Evolutionary conservation across 2,113 vertebrate genomes (phyloP).

Genomic region (Protobothrops mucrosquamatus): DNA sequence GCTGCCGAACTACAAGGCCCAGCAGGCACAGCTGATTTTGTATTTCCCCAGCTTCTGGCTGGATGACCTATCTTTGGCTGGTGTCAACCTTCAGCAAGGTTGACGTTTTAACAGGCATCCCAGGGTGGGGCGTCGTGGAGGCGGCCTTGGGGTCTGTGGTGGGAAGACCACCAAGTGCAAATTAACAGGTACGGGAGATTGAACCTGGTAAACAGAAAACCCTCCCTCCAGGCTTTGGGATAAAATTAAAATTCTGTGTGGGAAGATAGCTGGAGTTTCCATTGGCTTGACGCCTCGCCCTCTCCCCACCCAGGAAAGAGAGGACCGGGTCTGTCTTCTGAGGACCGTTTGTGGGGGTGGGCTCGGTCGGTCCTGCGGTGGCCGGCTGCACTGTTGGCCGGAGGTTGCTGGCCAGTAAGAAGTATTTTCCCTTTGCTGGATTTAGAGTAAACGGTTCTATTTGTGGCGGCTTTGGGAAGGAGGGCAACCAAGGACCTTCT

Average conservation of each 20-base stretch:
- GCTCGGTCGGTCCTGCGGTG: constrained; percentile 49
- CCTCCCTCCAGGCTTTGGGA: constrained; percentile 71
- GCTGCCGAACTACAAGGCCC: not conserved
- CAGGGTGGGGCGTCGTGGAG: constrained; percentile 68
- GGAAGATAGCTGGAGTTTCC: constrained; percentile 69
- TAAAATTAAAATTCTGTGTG: constrained; percentile 79
- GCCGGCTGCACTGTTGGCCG: constrained; percentile 8
- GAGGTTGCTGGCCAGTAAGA: not conserved
- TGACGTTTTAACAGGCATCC: constrained; percentile 64
- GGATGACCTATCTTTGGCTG: not conserved
- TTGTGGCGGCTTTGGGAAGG: not conserved
- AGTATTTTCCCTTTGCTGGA: constrained; percentile 33
- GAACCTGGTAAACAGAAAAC: constrained; percentile 64
- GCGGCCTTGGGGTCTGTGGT: constrained; percentile 73
- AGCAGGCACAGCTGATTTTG: not conserved
- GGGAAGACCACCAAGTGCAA: constrained; percentile 78
- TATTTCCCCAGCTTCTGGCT: not conserved
- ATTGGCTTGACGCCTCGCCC: constrained; percentile 46
- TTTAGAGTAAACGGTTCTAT: too few relatives aligned
- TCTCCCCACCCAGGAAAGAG: constrained; percentile 56
- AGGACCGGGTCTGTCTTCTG: constrained; percentile 34
- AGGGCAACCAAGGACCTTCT: not conserved
- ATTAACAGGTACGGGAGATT: constrained; percentile 78
- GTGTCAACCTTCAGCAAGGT: not conserved
- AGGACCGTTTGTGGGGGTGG: constrained; percentile 33